Conservation (phyloP, 2,797 vertebrate genomes). For the Rallus crepitans region DNA sequence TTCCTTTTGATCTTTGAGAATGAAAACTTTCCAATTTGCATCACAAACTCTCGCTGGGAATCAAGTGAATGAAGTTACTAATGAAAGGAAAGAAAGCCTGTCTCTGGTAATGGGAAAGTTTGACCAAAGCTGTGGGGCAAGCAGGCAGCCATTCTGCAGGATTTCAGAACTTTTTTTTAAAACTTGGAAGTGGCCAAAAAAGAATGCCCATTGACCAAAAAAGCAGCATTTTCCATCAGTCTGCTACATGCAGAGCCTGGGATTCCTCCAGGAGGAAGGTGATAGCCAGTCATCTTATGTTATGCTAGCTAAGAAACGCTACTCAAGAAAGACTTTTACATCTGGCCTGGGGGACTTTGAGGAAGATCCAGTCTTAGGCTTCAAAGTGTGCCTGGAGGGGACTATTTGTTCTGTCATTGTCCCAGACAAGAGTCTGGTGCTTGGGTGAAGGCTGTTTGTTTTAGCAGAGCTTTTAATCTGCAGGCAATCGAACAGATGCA, state of each 20-base stretch:
- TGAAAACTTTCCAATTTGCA: not conserved
- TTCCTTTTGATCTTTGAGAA: not conserved
- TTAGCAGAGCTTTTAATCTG: slow-evolving; percentile 21
- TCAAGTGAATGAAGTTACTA: not conserved
- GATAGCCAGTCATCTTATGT: not conserved
- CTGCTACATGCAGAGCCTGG: not conserved
- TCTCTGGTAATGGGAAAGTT: not conserved
- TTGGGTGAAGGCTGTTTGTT: not conserved
- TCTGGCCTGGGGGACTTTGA: not conserved
- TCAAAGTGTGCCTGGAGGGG: not conserved
- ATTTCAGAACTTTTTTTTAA: not conserved
- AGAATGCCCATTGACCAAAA: not conserved
- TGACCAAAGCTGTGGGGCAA: not conserved
- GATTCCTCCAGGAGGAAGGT: not conserved
- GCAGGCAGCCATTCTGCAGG: not conserved
- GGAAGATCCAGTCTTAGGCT: not conserved
- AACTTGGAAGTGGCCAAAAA: not conserved
- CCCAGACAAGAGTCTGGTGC: slow-evolving; percentile 13
- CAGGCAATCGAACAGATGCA: not conserved
- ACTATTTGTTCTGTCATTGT: slow-evolving; percentile 6
- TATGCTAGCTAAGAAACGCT: not conserved
- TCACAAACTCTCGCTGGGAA: not conserved
- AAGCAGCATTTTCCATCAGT: not conserved
- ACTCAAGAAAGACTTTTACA: not conserved
- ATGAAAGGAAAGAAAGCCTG: not conserved